Conservation (phyloP, 1,140 invertebrate genomes). For the Oscheius sp. region DNA sequence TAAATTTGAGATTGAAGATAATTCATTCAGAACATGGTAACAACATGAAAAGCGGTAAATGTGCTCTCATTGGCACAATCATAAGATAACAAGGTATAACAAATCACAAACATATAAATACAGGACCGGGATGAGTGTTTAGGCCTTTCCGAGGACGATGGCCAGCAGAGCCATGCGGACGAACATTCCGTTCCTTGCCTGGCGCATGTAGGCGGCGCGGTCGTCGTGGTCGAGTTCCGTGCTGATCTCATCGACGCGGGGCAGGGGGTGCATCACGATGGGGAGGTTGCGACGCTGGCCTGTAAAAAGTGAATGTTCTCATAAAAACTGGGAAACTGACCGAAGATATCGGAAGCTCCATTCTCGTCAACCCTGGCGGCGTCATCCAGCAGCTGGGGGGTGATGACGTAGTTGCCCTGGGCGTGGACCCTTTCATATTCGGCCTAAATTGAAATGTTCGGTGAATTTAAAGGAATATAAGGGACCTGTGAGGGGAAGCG, state of each 20-base stretch:
- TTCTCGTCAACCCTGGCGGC: conserved; percentile 71
- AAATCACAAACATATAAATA: no score
- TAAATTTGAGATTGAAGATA: no score
- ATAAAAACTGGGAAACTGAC: not conserved
- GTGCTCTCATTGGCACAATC: not conserved
- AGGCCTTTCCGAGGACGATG: conserved; percentile 71
- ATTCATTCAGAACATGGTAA: no score
- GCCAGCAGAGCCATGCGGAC: conserved; percentile 93
- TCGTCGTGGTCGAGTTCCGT: conserved; percentile 90
- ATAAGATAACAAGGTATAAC: not conserved
- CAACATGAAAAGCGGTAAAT: no score
- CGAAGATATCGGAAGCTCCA: conserved; percentile 17
- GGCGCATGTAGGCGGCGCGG: conserved; percentile 93
- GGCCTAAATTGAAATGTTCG: not conserved
- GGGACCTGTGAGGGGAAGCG: conserved; percentile 73
- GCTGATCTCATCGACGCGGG: conserved; percentile 85
- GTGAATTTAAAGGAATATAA: not conserved
- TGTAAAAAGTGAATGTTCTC: not conserved
- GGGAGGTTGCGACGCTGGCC: conserved; percentile 64
- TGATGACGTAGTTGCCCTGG: conserved; percentile 65
- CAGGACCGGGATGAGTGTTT: no score
- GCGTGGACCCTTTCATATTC: conserved; percentile 78
- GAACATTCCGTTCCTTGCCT: conserved; percentile 91
- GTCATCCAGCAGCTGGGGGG: conserved; percentile 82
- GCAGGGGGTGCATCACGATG: conserved; percentile 95